A percentile compares a stretch with the other conserved stretches of the same genome.
Conservation (phyloP, 2,888 invertebrate species). For the Xylota segnis region DNA sequence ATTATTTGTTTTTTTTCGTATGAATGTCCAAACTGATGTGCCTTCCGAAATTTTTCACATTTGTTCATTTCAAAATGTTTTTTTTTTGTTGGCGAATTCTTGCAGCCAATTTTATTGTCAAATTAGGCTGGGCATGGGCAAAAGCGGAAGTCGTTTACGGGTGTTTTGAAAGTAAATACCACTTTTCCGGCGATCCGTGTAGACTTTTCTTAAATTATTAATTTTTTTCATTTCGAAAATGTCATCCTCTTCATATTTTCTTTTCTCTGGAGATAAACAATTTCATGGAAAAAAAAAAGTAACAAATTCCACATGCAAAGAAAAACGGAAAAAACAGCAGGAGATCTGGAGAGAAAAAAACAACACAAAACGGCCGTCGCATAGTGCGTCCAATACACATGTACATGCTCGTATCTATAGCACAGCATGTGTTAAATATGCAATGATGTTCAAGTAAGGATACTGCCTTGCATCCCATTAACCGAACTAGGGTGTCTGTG, state of each 20-base stretch:
- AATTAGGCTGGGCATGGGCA: constrained; percentile 10
- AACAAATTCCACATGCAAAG: constrained; percentile 65
- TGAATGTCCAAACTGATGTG: constrained; percentile 53
- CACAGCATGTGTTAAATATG: constrained; percentile 72
- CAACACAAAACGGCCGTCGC: constrained; percentile 45
- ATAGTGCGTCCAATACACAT: constrained; percentile 40
- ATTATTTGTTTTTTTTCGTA: constrained; percentile 24
- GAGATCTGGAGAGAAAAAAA: constrained; percentile 62
- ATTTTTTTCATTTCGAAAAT: constrained; percentile 8
- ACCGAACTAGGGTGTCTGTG: constrained; percentile 18
- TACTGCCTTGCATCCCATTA: constrained; percentile 62
- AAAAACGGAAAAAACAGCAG: constrained; percentile 54
- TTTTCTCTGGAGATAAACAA: constrained; percentile 7
- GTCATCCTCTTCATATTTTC: not conserved
- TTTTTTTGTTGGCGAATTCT: constrained; percentile 37
- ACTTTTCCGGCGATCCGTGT: not conserved
- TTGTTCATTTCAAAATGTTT: constrained; percentile 44
- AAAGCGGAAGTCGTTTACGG: not conserved
- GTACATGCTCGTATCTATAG: constrained; percentile 24
- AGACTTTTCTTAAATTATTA: constrained; percentile 1
- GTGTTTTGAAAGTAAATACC: not conserved
- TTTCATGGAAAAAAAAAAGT: not conserved
- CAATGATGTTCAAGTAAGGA: constrained; percentile 51
- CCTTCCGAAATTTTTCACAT: constrained; percentile 57
- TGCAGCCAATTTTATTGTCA: constrained; percentile 50